Evolutionary conservation across 2,888 invertebrate species (phyloP).

Genomic region (Phasia obesa): DNA sequence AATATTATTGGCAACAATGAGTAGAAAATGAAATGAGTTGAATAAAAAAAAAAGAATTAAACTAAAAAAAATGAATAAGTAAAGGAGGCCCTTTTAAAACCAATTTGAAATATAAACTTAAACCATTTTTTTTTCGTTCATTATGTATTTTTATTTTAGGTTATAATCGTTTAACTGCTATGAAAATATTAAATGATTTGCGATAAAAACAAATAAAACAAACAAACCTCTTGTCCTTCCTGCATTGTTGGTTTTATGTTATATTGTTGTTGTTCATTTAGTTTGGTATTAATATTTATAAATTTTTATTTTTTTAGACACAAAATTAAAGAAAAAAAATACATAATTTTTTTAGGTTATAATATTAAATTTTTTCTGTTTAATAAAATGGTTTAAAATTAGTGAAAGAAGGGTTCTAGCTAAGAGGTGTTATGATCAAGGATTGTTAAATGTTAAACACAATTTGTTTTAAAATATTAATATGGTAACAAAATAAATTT

Average conservation of each 20-base stretch:
- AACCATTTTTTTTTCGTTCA: constrained; percentile 25
- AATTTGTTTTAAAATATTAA: no score
- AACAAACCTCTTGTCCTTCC: constrained; percentile 87
- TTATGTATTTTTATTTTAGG: background rate
- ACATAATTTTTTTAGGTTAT: constrained; percentile 66
- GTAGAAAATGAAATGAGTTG: constrained; percentile 42
- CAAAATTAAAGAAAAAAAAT: constrained; percentile 75
- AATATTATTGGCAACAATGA: constrained; percentile 32
- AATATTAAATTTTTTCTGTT: constrained; percentile 21
- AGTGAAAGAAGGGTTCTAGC: constrained; percentile 32
- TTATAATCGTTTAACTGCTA: constrained; percentile 19
- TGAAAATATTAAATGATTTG: constrained; percentile 64
- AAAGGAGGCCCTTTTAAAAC: constrained; percentile 27
- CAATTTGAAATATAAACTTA: constrained; percentile 54
- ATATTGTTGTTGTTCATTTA: constrained; percentile 46
- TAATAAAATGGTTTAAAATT: constrained; percentile 22
- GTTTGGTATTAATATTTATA: constrained; percentile 20
- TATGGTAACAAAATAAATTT: no score
- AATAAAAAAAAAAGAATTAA: constrained; percentile 5
- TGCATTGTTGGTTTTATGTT: constrained; percentile 77
- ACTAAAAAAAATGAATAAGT: constrained; percentile 15
- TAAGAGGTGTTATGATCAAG: constrained; percentile 6
- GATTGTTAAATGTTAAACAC: background rate
- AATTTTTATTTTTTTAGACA: constrained; percentile 71
- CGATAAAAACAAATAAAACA: constrained; percentile 81